Evolutionary conservation across 2,888 invertebrate species (phyloP).

Genomic region (Ceraclea dissimilis): DNA sequence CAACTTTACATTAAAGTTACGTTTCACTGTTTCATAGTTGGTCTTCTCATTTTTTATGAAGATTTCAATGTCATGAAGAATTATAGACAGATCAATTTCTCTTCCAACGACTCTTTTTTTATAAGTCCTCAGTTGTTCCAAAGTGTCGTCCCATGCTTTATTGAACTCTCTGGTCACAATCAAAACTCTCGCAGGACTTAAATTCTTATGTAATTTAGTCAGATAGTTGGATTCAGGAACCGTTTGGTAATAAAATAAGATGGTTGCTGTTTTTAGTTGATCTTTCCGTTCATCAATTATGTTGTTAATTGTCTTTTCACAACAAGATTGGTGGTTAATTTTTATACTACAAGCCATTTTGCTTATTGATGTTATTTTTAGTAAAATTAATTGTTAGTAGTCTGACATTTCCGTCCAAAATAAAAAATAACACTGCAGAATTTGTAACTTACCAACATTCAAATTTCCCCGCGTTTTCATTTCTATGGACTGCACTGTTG

Average conservation of each 20-base stretch:
- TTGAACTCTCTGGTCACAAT: slow-evolving; percentile 6
- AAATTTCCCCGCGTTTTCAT: too few relatives aligned
- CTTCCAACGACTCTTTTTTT: not conserved
- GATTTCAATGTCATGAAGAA: slow-evolving; percentile 7
- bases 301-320: not conserved
- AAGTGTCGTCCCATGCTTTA: slow-evolving; percentile 6
- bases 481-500: too few relatives aligned
- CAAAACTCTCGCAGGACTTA: slow-evolving; percentile 7
- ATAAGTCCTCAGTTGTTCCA: not conserved
- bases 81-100: not conserved
- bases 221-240: slow-evolving; percentile 10
- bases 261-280: not conserved
- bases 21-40: slow-evolving; percentile 5
- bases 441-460: too few relatives aligned
- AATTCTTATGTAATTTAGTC: slow-evolving; percentile 6
- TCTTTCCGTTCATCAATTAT: not conserved
- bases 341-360: not conserved
- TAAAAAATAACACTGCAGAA: not conserved
- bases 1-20: not conserved
- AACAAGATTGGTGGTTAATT: not conserved
- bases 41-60: slow-evolving; percentile 7
- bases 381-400: too few relatives aligned
- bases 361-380: too few relatives aligned
- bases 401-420: too few relatives aligned
- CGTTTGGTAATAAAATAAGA: slow-evolving; percentile 2